A percentile compares a stretch with the other conserved stretches of the same genome.
Evolutionary conservation across 2,888 invertebrate species (phyloP).

Genomic region (Cheilosia vernalis): DNA sequence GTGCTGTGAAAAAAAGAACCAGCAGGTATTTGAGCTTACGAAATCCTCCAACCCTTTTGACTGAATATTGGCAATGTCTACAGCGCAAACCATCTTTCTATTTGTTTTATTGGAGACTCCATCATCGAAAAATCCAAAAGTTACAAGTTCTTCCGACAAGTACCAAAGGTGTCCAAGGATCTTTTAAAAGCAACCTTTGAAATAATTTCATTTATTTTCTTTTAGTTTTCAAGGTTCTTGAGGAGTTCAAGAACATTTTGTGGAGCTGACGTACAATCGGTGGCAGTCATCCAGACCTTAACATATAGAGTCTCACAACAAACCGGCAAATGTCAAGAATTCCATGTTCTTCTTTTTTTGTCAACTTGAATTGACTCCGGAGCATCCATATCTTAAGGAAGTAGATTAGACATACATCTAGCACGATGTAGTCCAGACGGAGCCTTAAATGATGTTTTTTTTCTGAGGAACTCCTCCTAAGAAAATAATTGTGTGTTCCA

Average conservation of each 20-base stretch:
- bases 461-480: neutral
- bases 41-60: no score
- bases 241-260: neutral
- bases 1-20: no score
- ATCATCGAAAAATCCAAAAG: no score
- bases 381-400: conserved; percentile 30
- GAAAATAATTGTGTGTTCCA: no score
- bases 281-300: neutral
- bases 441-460: conserved; percentile 24
- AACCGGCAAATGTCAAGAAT: neutral
- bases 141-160: no score
- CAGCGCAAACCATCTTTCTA: no score
- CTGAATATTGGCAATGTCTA: no score
- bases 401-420: conserved; percentile 42
- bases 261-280: neutral
- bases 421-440: conserved; percentile 19
- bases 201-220: neutral
- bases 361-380: conserved; percentile 20
- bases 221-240: neutral
- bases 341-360: neutral
- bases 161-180: neutral
- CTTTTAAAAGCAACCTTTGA: neutral
- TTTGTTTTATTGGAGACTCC: no score
- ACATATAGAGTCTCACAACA: conserved; percentile 1
- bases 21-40: no score